Conservation (phyloP, 2,888 invertebrate genomes). For the Limnephilus lunatus region DNA sequence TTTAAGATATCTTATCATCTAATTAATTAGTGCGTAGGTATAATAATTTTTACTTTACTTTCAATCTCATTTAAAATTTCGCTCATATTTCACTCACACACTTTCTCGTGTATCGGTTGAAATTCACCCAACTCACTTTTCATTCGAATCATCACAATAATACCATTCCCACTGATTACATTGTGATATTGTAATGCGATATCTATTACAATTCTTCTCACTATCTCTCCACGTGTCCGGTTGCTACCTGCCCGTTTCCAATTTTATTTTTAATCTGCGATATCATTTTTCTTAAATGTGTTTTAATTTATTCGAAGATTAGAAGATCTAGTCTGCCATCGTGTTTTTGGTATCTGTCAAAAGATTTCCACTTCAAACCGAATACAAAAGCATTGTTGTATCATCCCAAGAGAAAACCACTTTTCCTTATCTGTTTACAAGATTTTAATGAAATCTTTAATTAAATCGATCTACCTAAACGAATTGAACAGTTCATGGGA, state of each 20-base stretch:
- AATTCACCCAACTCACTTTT: neutral
- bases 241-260: neutral
- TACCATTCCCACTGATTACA: neutral
- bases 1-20: neutral
- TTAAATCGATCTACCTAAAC: neutral
- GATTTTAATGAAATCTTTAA: neutral
- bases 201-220: neutral
- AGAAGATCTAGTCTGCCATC: neutral
- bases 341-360: neutral
- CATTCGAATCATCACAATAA: neutral
- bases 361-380: neutral
- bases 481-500: neutral
- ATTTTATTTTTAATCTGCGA: neutral
- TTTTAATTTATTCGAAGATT: neutral
- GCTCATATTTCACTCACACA: conserved; percentile 11
- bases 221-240: neutral
- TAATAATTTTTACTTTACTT: neutral
- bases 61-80: neutral
- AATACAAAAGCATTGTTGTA: neutral
- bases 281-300: neutral
- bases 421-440: neutral
- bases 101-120: neutral
- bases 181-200: neutral
- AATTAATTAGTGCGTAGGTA: neutral
- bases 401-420: neutral